Evolutionary conservation across 1,140 invertebrate species (phyloP).

Genomic region (Drosophila guanche): DNA sequence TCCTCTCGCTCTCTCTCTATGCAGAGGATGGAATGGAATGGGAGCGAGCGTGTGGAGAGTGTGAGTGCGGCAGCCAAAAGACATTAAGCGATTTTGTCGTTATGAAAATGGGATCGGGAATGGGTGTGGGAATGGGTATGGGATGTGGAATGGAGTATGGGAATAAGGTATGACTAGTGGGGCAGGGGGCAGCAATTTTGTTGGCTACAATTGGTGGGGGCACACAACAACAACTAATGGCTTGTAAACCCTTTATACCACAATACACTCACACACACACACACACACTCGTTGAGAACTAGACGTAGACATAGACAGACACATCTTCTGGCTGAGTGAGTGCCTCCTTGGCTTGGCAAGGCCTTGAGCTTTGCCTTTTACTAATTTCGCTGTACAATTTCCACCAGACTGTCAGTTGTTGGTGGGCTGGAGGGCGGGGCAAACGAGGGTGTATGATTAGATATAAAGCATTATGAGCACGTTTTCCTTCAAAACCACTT

Average conservation of each 20-base stretch:
- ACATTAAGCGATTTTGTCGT: constrained; percentile 78
- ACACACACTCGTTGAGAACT: not conserved
- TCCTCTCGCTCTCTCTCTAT: no score
- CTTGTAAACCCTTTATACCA: constrained; percentile 72
- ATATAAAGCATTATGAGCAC: constrained; percentile 74
- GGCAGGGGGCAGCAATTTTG: constrained; percentile 1
- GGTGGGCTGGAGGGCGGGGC: not conserved
- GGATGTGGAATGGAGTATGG: no score
- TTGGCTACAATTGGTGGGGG: not conserved
- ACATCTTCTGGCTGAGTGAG: constrained; percentile 53
- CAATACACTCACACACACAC: constrained; percentile 16
- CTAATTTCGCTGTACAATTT: constrained; percentile 68
- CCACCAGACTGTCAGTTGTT: constrained; percentile 39
- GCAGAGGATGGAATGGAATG: no score
- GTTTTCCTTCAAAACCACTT: constrained; percentile 78
- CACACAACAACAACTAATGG: constrained; percentile 66
- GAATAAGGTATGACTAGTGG: constrained; percentile 1
- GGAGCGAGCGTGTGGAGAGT: no score
- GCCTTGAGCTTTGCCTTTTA: constrained; percentile 54
- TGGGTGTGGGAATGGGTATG: not conserved
- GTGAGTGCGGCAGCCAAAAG: constrained; percentile 29
- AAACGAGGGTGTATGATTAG: constrained; percentile 53
- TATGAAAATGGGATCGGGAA: constrained; percentile 40
- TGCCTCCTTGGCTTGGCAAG: constrained; percentile 33
- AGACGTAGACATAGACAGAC: constrained; percentile 13